Base-by-base conservation (phyloP, 2,113 vertebrate genomes). In the Axis porcinus region DNA sequence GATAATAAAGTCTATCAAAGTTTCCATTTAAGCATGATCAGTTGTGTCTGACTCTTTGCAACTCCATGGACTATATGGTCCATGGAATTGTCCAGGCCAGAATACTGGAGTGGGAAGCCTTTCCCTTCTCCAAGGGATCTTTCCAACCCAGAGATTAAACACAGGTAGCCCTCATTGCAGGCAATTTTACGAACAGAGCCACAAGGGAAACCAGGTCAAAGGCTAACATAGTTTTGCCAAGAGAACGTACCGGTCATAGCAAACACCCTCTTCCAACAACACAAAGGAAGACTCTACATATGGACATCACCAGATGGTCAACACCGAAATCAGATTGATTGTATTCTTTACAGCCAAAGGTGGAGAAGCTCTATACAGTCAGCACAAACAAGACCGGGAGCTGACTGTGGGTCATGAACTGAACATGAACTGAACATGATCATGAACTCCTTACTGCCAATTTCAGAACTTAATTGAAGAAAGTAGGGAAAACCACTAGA, bases 321-420 rank as follows among this genome's bases (percentile, higher is more conserved):
- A 67, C 19, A 67, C 17, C 0, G 4, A 67, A 67, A 36, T 67
- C 4, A 36, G 33, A 21, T 1, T 67, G 64, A n/a, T 67, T 0
- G 0, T 67, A n/a, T 67, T n/a, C 33, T n/a, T n/a, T 67, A 33
- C 64, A n/a, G 33, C 16, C 33, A n/a, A 67, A n/a, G 16, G 19
- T n/a, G 64, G 28, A n/a, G 64, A 67, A 67, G 33, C 33, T 67
- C 33, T 67, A n/a, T 67, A 67, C 16, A n/a, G 2, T 67, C 16
- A 67, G 16, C 33, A n/a, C 7, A 36, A 67, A n/a, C 33, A 67
- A n/a, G 64, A n/a, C 16, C 2, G 0, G 64, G 64, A n/a, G 64
- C 64, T 67, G 64, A n/a, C 33, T 67, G 33, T n/a, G 33, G 64
- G 16, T n/a, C 33, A n/a, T n/a, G n/a, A n/a, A n/a, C n/a, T n/a